A percentile compares a stretch with the other conserved stretches of the same genome.
phyloP scores from a whole-genome alignment of 2,888 invertebrate genomes.

The Hoplodrina blanda region DNA sequence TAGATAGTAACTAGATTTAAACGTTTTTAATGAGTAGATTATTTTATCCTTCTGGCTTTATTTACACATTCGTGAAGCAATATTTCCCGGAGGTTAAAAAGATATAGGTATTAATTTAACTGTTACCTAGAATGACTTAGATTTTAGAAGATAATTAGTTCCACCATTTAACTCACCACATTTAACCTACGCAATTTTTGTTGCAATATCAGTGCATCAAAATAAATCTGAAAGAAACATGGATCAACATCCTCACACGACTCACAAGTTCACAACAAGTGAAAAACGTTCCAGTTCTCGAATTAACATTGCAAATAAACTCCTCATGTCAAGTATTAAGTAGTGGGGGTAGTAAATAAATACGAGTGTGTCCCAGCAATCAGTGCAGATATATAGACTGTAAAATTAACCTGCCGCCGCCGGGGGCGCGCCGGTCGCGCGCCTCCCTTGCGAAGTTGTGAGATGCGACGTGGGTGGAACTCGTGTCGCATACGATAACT shows the following conservation, averaged over 20 bases:
- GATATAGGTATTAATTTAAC: too few relatives aligned
- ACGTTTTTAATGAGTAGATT: too few relatives aligned
- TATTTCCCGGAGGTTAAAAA: too few relatives aligned
- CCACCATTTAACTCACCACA: too few relatives aligned
- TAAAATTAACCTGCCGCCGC: constrained; percentile 83
- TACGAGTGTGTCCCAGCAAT: constrained; percentile 80
- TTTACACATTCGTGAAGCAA: too few relatives aligned
- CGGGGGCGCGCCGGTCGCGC: constrained; percentile 62
- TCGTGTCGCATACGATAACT: constrained; percentile 24
- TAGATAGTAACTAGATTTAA: too few relatives aligned
- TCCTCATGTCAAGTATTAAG: constrained; percentile 71
- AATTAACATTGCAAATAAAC: constrained; percentile 72
- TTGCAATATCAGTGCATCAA: constrained; percentile 9
- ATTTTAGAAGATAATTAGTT: too few relatives aligned
- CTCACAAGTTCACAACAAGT: constrained; percentile 35
- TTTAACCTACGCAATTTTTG: constrained; percentile 13
- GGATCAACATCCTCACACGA: constrained; percentile 32
- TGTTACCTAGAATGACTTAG: too few relatives aligned
- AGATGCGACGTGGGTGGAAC: constrained; percentile 58
- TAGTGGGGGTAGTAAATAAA: constrained; percentile 78
- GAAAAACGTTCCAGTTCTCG: constrained; percentile 51
- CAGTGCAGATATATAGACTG: constrained; percentile 87
- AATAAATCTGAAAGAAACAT: constrained; percentile 32
- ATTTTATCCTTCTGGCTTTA: too few relatives aligned
- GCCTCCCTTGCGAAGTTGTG: constrained; percentile 41